phyloP scores from a whole-genome alignment of 2,797 vertebrate genomes.

The Pseudochirops cupreus region DNA sequence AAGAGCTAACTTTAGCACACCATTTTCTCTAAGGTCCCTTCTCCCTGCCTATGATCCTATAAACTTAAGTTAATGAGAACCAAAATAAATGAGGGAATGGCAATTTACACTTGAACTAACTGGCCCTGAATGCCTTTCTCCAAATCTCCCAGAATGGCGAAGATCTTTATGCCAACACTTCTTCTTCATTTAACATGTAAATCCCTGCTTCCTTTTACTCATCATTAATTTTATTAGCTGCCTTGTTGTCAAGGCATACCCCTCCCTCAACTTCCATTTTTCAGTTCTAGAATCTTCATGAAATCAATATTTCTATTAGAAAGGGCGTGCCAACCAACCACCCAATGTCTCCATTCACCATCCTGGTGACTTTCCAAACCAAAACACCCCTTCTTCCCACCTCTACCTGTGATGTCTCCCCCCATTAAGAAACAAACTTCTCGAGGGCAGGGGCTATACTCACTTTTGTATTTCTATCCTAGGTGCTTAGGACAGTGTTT shows the following conservation, averaged over 20 bases:
- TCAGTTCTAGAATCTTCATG: not conserved
- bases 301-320: not conserved
- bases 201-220: not conserved
- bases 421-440: not conserved
- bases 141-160: not conserved
- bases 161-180: not conserved
- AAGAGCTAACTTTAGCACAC: not conserved
- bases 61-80: not conserved
- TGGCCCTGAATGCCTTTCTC: not conserved
- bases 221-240: not conserved
- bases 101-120: not conserved
- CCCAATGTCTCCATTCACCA: not conserved
- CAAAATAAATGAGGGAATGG: not conserved
- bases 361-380: not conserved
- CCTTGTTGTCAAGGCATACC: not conserved
- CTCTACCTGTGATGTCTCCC: not conserved
- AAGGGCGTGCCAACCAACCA: not conserved
- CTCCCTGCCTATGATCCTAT: not conserved
- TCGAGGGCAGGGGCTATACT: not conserved
- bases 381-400: not conserved
- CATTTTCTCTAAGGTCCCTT: not conserved
- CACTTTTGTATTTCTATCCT: not conserved
- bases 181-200: not conserved
- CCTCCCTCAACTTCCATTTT: not conserved
- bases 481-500: not conserved